phyloP scores from a whole-genome alignment of 2,888 invertebrate genomes.

The Drosophila atripex region DNA sequence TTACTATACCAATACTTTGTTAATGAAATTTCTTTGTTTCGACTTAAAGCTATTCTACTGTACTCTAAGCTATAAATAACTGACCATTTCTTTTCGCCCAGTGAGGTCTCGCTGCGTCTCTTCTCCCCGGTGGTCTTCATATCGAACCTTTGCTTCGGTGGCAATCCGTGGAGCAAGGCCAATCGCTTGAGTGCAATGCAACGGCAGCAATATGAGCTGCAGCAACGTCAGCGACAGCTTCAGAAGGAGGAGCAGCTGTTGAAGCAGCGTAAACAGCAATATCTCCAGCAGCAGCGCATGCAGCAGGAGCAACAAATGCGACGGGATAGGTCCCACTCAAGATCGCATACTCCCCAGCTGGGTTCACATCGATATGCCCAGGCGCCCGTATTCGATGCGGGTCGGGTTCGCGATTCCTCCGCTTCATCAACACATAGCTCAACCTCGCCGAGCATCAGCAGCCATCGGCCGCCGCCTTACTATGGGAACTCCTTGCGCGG shows the following conservation, averaged over 20 bases:
- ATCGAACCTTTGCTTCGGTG: constrained; percentile 89
- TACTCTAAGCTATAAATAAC: constrained; percentile 18
- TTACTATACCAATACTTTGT: neutral
- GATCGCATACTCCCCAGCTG: constrained; percentile 66
- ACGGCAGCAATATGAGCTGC: constrained; percentile 61
- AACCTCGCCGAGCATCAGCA: constrained; percentile 51
- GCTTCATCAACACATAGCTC: constrained; percentile 71
- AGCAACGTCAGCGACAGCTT: constrained; percentile 54
- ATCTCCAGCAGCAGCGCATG: constrained; percentile 49
- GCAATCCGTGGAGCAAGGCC: constrained; percentile 83
- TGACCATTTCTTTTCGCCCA: constrained; percentile 75
- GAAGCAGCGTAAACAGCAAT: constrained; percentile 57
- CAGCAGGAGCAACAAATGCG: constrained; percentile 47
- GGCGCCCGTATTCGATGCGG: constrained; percentile 68
- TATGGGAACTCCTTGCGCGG: constrained; percentile 57
- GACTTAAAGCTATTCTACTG: constrained; percentile 10
- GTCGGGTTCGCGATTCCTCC: constrained; percentile 66
- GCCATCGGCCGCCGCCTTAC: constrained; percentile 62
- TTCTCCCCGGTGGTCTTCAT: constrained; percentile 94
- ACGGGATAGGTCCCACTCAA: constrained; percentile 62
- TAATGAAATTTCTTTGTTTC: neutral
- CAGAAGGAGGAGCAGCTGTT: constrained; percentile 58
- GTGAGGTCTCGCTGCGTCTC: constrained; percentile 89
- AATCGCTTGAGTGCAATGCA: constrained; percentile 66
- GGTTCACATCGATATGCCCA: constrained; percentile 75